Base-by-base conservation (phyloP, 2,113 vertebrate species). In the Tragelaphus imberbis region DNA sequence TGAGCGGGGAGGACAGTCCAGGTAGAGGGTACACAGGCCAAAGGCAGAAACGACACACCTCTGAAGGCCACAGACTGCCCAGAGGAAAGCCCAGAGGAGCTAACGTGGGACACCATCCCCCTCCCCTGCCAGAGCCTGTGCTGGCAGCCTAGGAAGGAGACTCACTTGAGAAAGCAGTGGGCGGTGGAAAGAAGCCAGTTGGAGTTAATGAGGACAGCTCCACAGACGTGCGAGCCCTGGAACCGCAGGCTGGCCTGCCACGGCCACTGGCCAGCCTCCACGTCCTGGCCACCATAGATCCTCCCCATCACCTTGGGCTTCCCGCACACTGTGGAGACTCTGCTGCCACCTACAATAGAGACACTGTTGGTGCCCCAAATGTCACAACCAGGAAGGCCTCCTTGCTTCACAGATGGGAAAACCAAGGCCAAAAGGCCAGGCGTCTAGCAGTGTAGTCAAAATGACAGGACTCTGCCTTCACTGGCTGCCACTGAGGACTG, bases 231-330 rank as follows among this genome's bases (percentile, higher is more conserved):
- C 1, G 2, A 13, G n/a, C 98, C 98, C 0, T 96, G 91, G 28
- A 85, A 95, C 58, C 97, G 98, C 19, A 99, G 84, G 85, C 99
- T 99, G 30, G 98, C 99, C 95, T 99, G 98, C 99, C 99, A 99
- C 0, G 99, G 99, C 99, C 99, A 99, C 2, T 14, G 5, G 8
- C 98, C 99, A 0, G 93, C 63, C 36, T 7, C 36, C n/a, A 87
- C 80, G 0, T 75, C 49, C 19, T 3, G 92, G 79, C 97, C 97
- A 12, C 97, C 96, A 16, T 5, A 96, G 81, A 97, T 61, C 58
- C 86, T 97, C 61, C 56, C 96, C 13, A 23, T 25, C 17, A 68
- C 61, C 53, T 59, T 82, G 53, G 88, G 40, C 25, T 89, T 91
- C 59, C 96, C 85, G 0, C 94, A 93, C 9, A 51, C 61, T 87